Percentiles rank a stretch among this genome's conserved stretches.
phyloP scores from a whole-genome alignment of 2,113 vertebrate genomes.

The Takifugu bimaculatus region DNA sequence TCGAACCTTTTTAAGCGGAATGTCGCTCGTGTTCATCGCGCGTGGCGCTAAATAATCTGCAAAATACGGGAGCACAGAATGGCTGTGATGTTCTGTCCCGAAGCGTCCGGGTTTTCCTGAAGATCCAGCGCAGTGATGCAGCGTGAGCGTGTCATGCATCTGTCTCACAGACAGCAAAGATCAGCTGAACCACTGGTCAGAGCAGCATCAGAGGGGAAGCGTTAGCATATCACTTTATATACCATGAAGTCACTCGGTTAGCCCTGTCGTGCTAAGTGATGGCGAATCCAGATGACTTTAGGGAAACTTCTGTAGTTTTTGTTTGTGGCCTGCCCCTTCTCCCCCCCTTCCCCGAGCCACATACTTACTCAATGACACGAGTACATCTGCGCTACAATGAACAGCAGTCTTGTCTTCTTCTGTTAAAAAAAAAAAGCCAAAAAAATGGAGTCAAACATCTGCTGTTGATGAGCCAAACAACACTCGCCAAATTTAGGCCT shows the following conservation, averaged over 20 bases:
- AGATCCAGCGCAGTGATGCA: no score
- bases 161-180: no score
- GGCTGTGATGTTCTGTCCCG: no score
- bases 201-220: background rate
- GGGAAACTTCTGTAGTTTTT: constrained; percentile 44
- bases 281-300: constrained; percentile 23
- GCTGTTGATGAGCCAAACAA: constrained; percentile 69
- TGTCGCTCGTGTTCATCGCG: no score
- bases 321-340: constrained; percentile 52
- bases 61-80: no score
- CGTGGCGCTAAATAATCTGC: no score
- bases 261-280: no score
- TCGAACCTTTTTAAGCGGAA: background rate
- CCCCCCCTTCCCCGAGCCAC: constrained; percentile 36
- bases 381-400: constrained; percentile 70
- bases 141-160: no score
- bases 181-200: no score
- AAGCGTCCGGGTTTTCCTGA: no score
- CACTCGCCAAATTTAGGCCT: constrained; percentile 50
- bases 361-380: constrained; percentile 71
- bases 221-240: constrained; percentile 2
- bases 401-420: constrained; percentile 51
- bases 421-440: constrained; percentile 10
- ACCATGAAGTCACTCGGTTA: no score
- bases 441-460: constrained; percentile 62